Percentiles rank a stretch among this genome's conserved stretches.
Evolutionary conservation across 2,797 vertebrate species (phyloP).

Genomic region (Galagoides demidoff): DNA sequence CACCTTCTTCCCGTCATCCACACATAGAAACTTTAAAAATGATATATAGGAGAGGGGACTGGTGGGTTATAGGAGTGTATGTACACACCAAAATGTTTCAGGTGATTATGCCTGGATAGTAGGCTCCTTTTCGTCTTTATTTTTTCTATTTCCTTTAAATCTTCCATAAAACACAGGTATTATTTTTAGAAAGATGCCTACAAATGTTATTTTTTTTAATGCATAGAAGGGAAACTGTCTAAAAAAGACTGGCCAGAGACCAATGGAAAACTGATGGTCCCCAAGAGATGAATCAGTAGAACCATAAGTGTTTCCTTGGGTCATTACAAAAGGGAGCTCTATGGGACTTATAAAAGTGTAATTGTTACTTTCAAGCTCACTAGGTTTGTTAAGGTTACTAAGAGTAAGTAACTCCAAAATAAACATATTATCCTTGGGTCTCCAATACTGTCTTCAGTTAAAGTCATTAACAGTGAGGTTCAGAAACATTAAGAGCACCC

Average conservation of each 20-base stretch:
- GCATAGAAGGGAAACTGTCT: slow-evolving; percentile 82
- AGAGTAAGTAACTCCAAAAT: slow-evolving; percentile 82
- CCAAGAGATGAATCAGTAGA: slow-evolving; percentile 81
- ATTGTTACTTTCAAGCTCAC: slow-evolving; percentile 81
- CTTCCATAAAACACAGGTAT: slow-evolving; percentile 71
- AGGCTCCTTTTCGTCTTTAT: slow-evolving; percentile 54
- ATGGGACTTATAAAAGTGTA: slow-evolving; percentile 83
- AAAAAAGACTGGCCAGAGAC: slow-evolving; percentile 77
- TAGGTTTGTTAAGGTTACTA: slow-evolving; percentile 79
- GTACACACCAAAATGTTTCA: neutral
- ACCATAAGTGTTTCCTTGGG: slow-evolving; percentile 79
- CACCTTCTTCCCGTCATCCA: slow-evolving; percentile 28
- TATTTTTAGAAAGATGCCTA: slow-evolving; percentile 77
- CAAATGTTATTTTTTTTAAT: slow-evolving; percentile 78
- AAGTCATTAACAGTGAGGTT: slow-evolving; percentile 65
- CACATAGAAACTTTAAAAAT: neutral
- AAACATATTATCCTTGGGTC: slow-evolving; percentile 78
- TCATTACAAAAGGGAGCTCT: slow-evolving; percentile 81
- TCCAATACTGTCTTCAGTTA: slow-evolving; percentile 74
- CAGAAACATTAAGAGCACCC: slow-evolving; percentile 76
- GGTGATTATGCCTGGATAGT: slow-evolving; percentile 26
- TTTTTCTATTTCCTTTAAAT: slow-evolving; percentile 65
- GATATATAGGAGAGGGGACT: too few relatives aligned
- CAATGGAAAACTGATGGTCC: slow-evolving; percentile 83
- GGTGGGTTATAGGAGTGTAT: neutral